Evolutionary conservation across 1,140 invertebrate genomes (phyloP), one percentile per base, ranked within the genome.

Genomic region (Macrobrachium rosenbergii): DNA sequence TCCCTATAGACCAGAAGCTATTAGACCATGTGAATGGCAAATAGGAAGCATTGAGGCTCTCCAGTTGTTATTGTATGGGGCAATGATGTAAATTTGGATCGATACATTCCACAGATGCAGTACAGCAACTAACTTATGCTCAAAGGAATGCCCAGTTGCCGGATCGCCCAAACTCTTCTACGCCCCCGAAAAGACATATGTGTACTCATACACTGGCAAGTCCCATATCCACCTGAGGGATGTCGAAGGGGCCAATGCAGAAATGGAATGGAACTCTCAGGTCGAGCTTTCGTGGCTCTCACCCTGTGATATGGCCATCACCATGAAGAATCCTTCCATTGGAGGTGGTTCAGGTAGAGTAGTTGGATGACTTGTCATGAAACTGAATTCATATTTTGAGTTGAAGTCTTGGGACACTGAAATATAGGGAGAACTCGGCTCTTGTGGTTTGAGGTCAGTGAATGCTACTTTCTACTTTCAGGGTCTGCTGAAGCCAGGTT

Each of bases 111-210:
- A n/a, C n/a, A n/a, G n/a, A n/a, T n/a, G n/a, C n/a, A n/a, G n/a
- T n/a, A n/a, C 52, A 52, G 12, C 2, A 8, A 52, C 52, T 52
- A 52, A 52, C 52, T 12, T 52, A 52, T 75, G 72, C 28, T 21
- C 72, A 23, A 75, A 12, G 7, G 72, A 75, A 43, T 75, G 72
- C 23, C 72, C 72, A 23, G 14, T 75, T 37, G 72, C 72, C 5
- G 72, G 52, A 52, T 52, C 72, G 19, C 23, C 72, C 72, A 75
- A 75, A 37, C 45, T 75, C n/a, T 19, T 17, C 23, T 75, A 75
- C 23, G 17, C 17, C 5, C 28, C n/a, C 0, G 72, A 17, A 8
- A 21, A 75, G n/a, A 75, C 23, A 2, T 75, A 75, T 21, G 45
- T 43, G 2, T 75, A 75, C 16, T 37, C 28, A 12, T 75, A 75